Conservation (phyloP, 2,113 vertebrate species). For the Platysteira castanea region DNA sequence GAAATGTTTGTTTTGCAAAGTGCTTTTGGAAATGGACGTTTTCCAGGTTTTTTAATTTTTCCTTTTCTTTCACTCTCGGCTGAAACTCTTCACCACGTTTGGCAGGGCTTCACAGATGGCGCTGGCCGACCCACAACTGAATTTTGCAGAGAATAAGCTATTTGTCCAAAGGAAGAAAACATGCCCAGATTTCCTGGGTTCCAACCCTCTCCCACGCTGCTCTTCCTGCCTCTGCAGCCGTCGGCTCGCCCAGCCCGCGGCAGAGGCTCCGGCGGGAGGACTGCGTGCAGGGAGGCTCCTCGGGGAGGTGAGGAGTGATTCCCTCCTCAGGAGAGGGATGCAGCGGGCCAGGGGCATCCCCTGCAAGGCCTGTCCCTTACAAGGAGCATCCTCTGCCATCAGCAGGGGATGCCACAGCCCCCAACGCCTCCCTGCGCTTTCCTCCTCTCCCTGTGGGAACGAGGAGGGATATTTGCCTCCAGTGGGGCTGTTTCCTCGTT, state of each 20-base stretch:
- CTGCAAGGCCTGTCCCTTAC: not conserved
- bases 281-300: not conserved
- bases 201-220: constrained; percentile 49
- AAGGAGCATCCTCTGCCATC: accelerated
- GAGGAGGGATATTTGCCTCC: not conserved
- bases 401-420: not conserved
- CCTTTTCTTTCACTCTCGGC: constrained; percentile 43
- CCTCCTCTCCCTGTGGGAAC: not conserved
- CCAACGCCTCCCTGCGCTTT: too few relatives aligned
- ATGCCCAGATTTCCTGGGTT: constrained; percentile 41
- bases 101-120: constrained; percentile 53
- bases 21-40: not conserved
- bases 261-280: not conserved
- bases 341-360: not conserved
- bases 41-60: constrained; percentile 47
- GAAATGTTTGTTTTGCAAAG: constrained; percentile 58
- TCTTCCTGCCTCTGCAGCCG: not conserved
- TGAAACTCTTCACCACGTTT: constrained; percentile 36
- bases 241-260: not conserved
- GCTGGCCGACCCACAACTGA: constrained; percentile 25
- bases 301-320: not conserved
- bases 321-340: not conserved
- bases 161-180: constrained; percentile 58
- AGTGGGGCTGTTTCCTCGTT: accelerated
- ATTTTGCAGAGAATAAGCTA: constrained; percentile 55